Conservation (phyloP, 2,888 invertebrate species). For the Hirtodrosophila confusa region DNA sequence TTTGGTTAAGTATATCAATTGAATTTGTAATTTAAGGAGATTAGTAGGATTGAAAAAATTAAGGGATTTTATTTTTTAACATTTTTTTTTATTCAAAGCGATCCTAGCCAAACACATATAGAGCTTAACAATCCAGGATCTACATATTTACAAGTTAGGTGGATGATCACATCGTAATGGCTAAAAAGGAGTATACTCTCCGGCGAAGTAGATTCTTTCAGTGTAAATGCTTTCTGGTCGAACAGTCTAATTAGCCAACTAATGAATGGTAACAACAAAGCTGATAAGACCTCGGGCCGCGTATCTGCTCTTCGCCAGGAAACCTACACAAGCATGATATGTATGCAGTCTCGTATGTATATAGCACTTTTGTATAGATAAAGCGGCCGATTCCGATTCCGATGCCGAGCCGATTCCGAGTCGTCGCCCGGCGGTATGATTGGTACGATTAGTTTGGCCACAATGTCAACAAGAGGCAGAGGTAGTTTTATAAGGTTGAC, state of each 20-base stretch:
- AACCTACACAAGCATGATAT: background rate
- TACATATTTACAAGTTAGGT: no score
- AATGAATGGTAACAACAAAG: slow-evolving; percentile 12
- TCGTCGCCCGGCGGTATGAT: slow-evolving; percentile 1
- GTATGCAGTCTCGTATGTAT: background rate
- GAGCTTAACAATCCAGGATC: no score
- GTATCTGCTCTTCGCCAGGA: slow-evolving; percentile 1
- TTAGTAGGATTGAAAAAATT: no score
- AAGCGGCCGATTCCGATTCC: slow-evolving; percentile 11
- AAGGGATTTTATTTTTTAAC: no score
- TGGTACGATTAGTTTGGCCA: slow-evolving; percentile 38
- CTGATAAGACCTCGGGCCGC: slow-evolving; percentile 35
- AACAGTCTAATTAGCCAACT: slow-evolving; percentile 26
- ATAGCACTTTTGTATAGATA: slow-evolving; percentile 24
- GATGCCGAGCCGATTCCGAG: background rate
- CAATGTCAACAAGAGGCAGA: slow-evolving; percentile 58
- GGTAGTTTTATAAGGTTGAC: slow-evolving; percentile 34
- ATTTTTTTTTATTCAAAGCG: no score
- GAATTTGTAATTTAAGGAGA: no score
- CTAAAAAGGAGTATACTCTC: no score
- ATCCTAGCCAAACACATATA: no score
- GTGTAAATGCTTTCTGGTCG: slow-evolving; percentile 17
- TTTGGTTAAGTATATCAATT: no score
- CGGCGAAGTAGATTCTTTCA: background rate
- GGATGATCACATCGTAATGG: no score